Conservation (phyloP, 2,888 invertebrate genomes). For the Tachina grossa region DNA sequence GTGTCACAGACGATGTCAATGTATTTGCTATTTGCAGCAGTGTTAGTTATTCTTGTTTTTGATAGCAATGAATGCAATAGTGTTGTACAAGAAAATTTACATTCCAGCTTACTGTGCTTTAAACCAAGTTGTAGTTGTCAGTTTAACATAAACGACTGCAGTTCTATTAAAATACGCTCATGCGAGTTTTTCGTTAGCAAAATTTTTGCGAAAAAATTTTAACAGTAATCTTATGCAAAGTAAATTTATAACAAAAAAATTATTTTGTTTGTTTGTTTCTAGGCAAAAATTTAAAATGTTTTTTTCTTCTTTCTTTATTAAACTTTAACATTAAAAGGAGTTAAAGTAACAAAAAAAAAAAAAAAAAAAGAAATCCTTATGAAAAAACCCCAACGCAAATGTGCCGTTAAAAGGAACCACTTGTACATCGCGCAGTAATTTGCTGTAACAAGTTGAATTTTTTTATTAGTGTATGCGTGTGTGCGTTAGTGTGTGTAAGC, state of each 20-base stretch:
- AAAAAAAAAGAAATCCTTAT: neutral
- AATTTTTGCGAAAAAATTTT: constrained; percentile 7
- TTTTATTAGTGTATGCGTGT: neutral
- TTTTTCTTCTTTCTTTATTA: constrained; percentile 6
- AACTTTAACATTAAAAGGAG: neutral
- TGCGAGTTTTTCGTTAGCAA: neutral
- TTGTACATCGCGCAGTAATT: constrained; percentile 22
- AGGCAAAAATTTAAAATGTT: neutral
- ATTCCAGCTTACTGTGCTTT: constrained; percentile 26
- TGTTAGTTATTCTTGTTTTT: neutral
- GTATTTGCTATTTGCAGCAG: constrained; percentile 20
- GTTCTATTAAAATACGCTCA: constrained; percentile 58
- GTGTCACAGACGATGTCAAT: constrained; percentile 33
- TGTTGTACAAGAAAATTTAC: constrained; percentile 24
- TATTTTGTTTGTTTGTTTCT: constrained; percentile 9
- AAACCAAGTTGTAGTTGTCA: constrained; percentile 76
- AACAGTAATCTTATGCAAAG: constrained; percentile 5
- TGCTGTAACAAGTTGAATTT: constrained; percentile 32
- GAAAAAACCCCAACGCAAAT: constrained; percentile 21
- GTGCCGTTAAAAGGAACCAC: constrained; percentile 32
- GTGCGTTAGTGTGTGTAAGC: neutral
- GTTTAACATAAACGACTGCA: constrained; percentile 79
- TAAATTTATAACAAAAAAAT: neutral
- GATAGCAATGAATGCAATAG: constrained; percentile 2
- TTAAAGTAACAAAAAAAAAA: neutral